These are phyloP conservation scores for Pseudomugil tenellus DNA, from an alignment of 2,797 vertebrate genomes.

Conservation along the genomic window DNA sequence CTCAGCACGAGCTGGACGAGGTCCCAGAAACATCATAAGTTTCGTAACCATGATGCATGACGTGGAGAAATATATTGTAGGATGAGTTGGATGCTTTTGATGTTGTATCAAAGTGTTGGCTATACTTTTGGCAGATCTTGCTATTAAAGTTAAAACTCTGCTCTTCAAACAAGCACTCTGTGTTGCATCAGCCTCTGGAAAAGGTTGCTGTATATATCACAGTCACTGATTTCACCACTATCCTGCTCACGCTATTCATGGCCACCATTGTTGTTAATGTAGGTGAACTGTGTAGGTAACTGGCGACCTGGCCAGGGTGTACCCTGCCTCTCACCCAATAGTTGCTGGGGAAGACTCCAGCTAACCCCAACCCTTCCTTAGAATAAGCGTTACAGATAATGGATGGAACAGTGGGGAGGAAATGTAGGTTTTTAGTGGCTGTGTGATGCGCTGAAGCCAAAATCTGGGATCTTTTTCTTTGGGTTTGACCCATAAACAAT, in stretches of 20 bases:
- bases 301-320: too few relatives aligned
- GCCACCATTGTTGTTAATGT: constrained; percentile 59
- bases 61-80: constrained; percentile 42
- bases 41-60: constrained; percentile 47
- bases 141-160: constrained; percentile 51
- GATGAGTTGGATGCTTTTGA: constrained; percentile 30
- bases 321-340: too few relatives aligned
- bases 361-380: too few relatives aligned
- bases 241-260: constrained; percentile 52
- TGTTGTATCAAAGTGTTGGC: constrained; percentile 50
- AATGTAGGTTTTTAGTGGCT: too few relatives aligned
- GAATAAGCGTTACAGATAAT: too few relatives aligned
- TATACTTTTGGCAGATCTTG: constrained; percentile 55
- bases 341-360: too few relatives aligned
- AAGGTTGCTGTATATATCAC: constrained; percentile 46
- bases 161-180: constrained; percentile 62
- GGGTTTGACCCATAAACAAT: constrained; percentile 60
- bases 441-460: too few relatives aligned
- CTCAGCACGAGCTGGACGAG: constrained; percentile 52
- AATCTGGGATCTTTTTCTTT: too few relatives aligned
- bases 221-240: constrained; percentile 64
- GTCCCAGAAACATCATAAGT: constrained; percentile 50
- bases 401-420: too few relatives aligned
- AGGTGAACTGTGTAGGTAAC: constrained; percentile 49
- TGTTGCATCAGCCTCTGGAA: constrained; percentile 66